These are phyloP conservation scores for Drosophila equinoxialis DNA, from an alignment of 1,140 invertebrate species.

Conservation along the genomic window DNA sequence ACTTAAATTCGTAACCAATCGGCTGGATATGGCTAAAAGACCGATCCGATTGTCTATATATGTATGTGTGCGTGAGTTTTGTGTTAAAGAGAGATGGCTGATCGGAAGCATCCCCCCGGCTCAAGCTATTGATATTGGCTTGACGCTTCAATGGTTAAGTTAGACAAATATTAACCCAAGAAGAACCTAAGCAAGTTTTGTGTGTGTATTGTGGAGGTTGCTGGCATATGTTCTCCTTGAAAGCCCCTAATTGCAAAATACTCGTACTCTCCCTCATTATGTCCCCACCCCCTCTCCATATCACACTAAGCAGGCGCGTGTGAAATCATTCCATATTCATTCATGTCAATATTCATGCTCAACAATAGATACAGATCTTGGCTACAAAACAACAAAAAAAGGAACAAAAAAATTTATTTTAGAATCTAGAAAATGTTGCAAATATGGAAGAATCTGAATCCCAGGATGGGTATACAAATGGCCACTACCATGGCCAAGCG, in stretches of 20 bases:
- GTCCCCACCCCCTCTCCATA: not conserved
- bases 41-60: constrained; percentile 1
- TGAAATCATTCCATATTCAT: not conserved
- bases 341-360: not conserved
- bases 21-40: constrained; percentile 36
- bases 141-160: constrained; percentile 37
- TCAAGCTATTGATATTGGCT: constrained; percentile 32
- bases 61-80: not conserved
- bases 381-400: not conserved
- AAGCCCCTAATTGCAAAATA: constrained; percentile 64
- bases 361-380: not conserved
- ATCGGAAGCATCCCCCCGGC: constrained; percentile 34
- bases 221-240: constrained; percentile 51
- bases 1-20: constrained; percentile 16
- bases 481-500: not conserved
- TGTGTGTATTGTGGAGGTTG: not conserved
- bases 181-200: constrained; percentile 28
- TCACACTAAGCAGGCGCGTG: constrained; percentile 9
- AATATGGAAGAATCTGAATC: constrained; percentile 31
- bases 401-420: not conserved
- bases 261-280: not conserved
- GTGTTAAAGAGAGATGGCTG: constrained; percentile 24
- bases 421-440: constrained; percentile 28
- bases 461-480: not conserved
- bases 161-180: constrained; percentile 33